These are phyloP conservation scores for Lypha dubia DNA, from an alignment of 2,888 invertebrate genomes.

Conservation along the genomic window DNA sequence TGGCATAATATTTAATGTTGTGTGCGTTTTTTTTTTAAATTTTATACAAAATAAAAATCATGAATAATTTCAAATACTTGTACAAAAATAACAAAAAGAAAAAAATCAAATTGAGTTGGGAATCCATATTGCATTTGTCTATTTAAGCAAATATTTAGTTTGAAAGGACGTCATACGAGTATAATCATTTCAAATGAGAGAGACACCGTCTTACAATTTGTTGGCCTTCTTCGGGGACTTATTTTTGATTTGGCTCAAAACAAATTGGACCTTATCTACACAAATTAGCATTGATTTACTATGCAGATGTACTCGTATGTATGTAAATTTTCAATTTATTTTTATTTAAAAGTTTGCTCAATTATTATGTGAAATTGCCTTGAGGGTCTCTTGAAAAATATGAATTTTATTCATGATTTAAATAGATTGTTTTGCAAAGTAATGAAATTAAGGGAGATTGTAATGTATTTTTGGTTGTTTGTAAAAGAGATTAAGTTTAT, in stretches of 20 bases:
- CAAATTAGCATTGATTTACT: constrained; percentile 31
- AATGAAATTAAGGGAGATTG: too few relatives aligned
- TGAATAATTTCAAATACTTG: constrained; percentile 30
- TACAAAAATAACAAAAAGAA: constrained; percentile 10
- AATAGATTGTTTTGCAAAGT: not conserved
- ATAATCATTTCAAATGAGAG: not conserved
- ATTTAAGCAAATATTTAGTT: constrained; percentile 21
- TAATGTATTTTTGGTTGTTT: too few relatives aligned
- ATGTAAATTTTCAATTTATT: constrained; percentile 35
- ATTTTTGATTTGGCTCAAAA: not conserved
- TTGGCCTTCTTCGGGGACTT: not conserved
- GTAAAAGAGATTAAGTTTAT: too few relatives aligned
- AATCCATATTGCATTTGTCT: constrained; percentile 19
- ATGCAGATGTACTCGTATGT: constrained; percentile 8
- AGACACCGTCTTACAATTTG: not conserved
- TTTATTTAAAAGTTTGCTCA: constrained; percentile 24
- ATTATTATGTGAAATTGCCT: constrained; percentile 9
- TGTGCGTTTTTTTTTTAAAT: constrained; percentile 36
- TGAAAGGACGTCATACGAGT: not conserved
- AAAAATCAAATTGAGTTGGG: not conserved
- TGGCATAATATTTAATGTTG: constrained; percentile 66
- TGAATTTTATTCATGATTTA: not conserved
- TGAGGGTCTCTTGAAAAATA: not conserved
- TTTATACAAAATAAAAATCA: constrained; percentile 24
- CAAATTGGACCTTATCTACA: not conserved